Evolutionary conservation across 2,888 invertebrate genomes (phyloP).

Genomic region (Abrostola tripartita): DNA sequence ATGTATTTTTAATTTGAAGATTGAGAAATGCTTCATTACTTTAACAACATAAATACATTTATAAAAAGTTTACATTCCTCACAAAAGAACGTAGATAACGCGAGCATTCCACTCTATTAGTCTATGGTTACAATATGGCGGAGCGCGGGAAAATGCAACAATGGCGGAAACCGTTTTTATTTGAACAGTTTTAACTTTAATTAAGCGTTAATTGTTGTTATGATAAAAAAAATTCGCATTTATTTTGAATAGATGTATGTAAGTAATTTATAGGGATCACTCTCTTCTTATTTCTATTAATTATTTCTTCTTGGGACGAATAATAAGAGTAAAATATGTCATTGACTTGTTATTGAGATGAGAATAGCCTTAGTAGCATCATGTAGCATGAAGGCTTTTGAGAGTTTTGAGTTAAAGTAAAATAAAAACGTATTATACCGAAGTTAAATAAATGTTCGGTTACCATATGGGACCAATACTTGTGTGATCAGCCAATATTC

Average conservation of each 20-base stretch:
- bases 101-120: conserved; percentile 44
- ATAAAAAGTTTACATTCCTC: conserved; percentile 39
- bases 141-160: conserved; percentile 72
- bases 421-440: too few relatives aligned
- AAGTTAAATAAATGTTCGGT: too few relatives aligned
- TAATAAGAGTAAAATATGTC: background rate
- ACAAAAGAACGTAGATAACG: conserved; percentile 38
- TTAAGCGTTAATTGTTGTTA: conserved; percentile 63
- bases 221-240: too few relatives aligned
- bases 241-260: conserved; percentile 23
- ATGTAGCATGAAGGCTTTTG: too few relatives aligned
- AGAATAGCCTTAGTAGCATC: too few relatives aligned
- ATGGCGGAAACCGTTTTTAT: conserved; percentile 70
- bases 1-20: background rate
- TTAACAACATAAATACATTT: conserved; percentile 8
- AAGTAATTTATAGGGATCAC: too few relatives aligned
- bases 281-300: background rate
- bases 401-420: too few relatives aligned
- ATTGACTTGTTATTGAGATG: too few relatives aligned
- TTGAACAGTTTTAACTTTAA: conserved; percentile 67
- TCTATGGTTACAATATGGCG: conserved; percentile 69
- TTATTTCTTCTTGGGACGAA: conserved; percentile 18
- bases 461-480: too few relatives aligned
- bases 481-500: background rate
- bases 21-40: conserved; percentile 9